Evolutionary conservation across 2,888 invertebrate genomes (phyloP).

Genomic region (Andrena marginata): DNA sequence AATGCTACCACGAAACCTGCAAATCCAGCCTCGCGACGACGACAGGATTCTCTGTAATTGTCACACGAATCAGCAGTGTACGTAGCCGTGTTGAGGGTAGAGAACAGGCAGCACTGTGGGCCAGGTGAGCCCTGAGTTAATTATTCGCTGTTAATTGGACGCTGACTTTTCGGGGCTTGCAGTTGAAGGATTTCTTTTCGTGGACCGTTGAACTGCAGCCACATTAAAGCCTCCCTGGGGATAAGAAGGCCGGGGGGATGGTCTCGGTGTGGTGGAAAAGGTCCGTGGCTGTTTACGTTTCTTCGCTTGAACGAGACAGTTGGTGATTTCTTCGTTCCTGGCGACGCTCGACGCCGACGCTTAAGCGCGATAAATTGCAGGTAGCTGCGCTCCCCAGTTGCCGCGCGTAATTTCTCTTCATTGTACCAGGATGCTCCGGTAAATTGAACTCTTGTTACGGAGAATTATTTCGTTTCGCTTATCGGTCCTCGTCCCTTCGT

Average conservation of each 20-base stretch:
- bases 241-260: constrained; percentile 41
- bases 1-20: constrained; percentile 17
- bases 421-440: constrained; percentile 14
- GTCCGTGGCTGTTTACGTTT: constrained; percentile 21
- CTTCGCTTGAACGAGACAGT: background rate
- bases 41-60: constrained; percentile 22
- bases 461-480: constrained; percentile 7
- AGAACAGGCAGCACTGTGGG: too few relatives aligned
- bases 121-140: constrained; percentile 28
- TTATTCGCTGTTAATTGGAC: constrained; percentile 62
- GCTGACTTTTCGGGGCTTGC: constrained; percentile 20
- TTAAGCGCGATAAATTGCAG: constrained; percentile 25
- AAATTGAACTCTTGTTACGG: constrained; percentile 1
- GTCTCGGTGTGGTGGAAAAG: constrained; percentile 27
- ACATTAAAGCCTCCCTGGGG: constrained; percentile 57
- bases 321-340: constrained; percentile 29
- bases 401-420: constrained; percentile 22
- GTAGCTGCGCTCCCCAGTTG: background rate
- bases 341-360: constrained; percentile 1
- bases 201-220: constrained; percentile 60
- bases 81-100: too few relatives aligned
- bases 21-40: constrained; percentile 3
- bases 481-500: background rate
- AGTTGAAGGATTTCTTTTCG: constrained; percentile 57
- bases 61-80: background rate